Evolutionary conservation across 2,888 invertebrate genomes (phyloP), one percentile per base, ranked within the genome.

Genomic region (Petrolisthes manimaculis): DNA sequence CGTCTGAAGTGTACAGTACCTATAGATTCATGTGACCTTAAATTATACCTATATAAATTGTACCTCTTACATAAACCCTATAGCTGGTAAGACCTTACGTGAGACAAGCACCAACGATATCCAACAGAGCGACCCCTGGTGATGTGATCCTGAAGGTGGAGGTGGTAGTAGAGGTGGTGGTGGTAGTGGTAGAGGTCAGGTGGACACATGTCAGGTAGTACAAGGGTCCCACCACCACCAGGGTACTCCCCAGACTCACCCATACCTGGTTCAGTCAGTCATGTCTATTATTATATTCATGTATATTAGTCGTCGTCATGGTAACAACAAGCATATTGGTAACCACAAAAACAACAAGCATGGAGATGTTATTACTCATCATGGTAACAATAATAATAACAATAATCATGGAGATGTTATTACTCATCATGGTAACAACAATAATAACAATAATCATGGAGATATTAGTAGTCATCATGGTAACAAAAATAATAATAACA

Each of bases 221-320:
- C 21, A 83, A 2, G 0, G 69, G 85, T n/a, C 89, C 89, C 4
- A 82, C 78, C 53, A 86, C 12, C 51, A 85, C 21, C n/a, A 89
- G 69, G 9, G 86, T 77, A 0, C 61, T 21, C 18, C n/a, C 79
- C 18, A 89, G 86, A 6, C 82, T 83, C 5, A 53, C 37, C 89
- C 89, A 89, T n/a, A 89, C 86, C 89, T 89, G 77, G 37, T 37
- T 37, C 37, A n/a, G n/a, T n/a, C n/a, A n/a, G n/a, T n/a, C n/a
- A n/a, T 81, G 37, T 81, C 18, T 81, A 56, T 81, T 12, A 56
- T 56, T 81, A 21, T 81, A 79, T 79, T 4, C 54, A 78, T 24
- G 9, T 75, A 75, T 75, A n/a, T 12, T 18, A 37, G 1, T 37
- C 0, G 37, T 37, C 37, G 37, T 37, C 37, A 37, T 37, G 37